phyloP scores from a whole-genome alignment of 35 echinoderm and acorn worm genomes.

The Ophioderma brevispina region DNA sequence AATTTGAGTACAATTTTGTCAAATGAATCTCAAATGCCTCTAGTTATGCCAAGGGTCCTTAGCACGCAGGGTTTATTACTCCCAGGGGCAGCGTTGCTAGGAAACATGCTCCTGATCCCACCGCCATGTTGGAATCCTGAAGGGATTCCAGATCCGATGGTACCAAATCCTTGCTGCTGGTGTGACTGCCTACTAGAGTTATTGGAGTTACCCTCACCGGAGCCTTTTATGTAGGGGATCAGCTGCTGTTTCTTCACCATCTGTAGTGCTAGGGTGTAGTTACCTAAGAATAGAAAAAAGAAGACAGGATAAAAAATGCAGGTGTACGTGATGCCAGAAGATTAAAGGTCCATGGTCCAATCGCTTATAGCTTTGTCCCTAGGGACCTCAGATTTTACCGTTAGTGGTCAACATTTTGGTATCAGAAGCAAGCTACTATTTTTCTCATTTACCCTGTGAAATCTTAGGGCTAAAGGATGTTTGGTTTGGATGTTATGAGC shows the following conservation, averaged over 20 bases:
- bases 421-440: no score
- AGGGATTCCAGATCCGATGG: background rate
- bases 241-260: conserved; percentile 97
- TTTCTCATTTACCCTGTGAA: no score
- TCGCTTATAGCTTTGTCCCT: no score
- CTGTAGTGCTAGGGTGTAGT: conserved; percentile 74
- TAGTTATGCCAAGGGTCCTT: background rate
- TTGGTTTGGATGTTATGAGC: no score
- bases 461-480: no score
- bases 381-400: no score
- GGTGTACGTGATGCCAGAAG: no score
- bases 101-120: background rate
- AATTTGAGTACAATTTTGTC: no score
- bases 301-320: no score
- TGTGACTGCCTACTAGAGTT: background rate
- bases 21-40: background rate
- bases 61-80: background rate
- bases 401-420: no score
- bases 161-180: background rate
- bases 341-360: no score
- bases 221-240: conserved; percentile 76
- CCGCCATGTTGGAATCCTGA: background rate
- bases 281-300: conserved; percentile 46
- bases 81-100: background rate
- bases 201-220: background rate